phyloP scores from a whole-genome alignment of 1,140 invertebrate genomes.

The Papilio dardanus region DNA sequence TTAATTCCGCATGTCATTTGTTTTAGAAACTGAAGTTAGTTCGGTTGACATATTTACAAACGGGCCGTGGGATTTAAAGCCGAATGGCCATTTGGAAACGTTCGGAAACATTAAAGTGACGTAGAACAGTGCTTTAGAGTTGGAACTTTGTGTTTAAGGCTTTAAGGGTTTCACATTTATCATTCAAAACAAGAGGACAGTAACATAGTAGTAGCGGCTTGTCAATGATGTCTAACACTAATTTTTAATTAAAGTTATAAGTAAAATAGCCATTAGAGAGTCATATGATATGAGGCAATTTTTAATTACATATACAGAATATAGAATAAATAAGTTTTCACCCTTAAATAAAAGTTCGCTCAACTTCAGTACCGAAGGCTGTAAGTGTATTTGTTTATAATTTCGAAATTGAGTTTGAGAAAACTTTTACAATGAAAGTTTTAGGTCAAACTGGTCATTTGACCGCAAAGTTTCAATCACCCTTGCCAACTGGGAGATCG shows the following conservation, averaged over 20 bases:
- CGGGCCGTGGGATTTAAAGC: constrained; percentile 23
- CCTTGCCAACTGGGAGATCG: constrained; percentile 11
- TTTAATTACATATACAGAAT: no score
- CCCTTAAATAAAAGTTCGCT: not conserved
- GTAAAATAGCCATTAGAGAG: not conserved
- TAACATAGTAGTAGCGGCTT: not conserved
- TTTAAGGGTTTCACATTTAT: constrained; percentile 16
- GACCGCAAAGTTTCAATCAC: constrained; percentile 30
- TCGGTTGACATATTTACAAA: constrained; percentile 16
- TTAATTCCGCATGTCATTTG: constrained; percentile 18
- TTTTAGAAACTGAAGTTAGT: constrained; percentile 9
- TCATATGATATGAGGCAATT: no score
- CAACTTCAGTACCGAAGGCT: not conserved
- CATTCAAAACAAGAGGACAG: constrained; percentile 5
- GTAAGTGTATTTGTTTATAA: constrained; percentile 12
- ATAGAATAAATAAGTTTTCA: not conserved
- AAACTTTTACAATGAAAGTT: constrained; percentile 24
- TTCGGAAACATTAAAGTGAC: constrained; percentile 25
- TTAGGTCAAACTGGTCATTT: constrained; percentile 29
- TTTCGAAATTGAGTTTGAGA: constrained; percentile 17
- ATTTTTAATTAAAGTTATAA: not conserved
- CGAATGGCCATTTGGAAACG: constrained; percentile 14
- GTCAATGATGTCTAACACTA: not conserved
- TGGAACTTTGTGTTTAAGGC: constrained; percentile 24
- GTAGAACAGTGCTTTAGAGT: constrained; percentile 20